Conservation (phyloP, 2,113 vertebrate genomes). For the human region DNA sequence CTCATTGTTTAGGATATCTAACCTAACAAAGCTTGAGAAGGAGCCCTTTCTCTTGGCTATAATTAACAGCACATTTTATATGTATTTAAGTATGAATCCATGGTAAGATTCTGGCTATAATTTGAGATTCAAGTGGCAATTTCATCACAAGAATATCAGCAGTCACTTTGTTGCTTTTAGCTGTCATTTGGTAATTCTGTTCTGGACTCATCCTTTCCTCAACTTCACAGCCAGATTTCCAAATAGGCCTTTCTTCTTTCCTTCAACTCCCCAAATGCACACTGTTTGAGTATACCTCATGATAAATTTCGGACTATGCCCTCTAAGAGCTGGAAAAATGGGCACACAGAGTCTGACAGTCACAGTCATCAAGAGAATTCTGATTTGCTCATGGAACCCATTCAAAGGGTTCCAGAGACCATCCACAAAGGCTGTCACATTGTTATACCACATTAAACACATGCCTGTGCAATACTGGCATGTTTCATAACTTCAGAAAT, state of each 20-base stretch:
- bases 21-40: neutral
- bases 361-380: constrained; percentile 58
- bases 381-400: constrained; percentile 73
- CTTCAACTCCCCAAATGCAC: constrained; percentile 44
- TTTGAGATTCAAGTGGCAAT: neutral
- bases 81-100: neutral
- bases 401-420: constrained; percentile 69
- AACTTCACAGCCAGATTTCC: constrained; percentile 2
- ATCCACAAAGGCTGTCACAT: constrained; percentile 71
- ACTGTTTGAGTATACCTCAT: constrained; percentile 51
- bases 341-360: constrained; percentile 49
- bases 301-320: constrained; percentile 55
- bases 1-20: neutral
- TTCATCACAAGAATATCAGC: constrained; percentile 27
- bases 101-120: neutral
- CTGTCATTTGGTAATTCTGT: neutral
- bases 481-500: constrained; percentile 80
- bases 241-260: constrained; percentile 59
- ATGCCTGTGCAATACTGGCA: constrained; percentile 68
- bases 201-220: neutral
- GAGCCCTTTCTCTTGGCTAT: neutral
- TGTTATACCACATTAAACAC: constrained; percentile 76
- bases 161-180: constrained; percentile 34
- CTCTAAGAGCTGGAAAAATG: constrained; percentile 47
- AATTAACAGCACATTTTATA: neutral